These are phyloP conservation scores for Drosophila subquinaria DNA, from an alignment of 2,888 invertebrate genomes.

Conservation along the genomic window DNA sequence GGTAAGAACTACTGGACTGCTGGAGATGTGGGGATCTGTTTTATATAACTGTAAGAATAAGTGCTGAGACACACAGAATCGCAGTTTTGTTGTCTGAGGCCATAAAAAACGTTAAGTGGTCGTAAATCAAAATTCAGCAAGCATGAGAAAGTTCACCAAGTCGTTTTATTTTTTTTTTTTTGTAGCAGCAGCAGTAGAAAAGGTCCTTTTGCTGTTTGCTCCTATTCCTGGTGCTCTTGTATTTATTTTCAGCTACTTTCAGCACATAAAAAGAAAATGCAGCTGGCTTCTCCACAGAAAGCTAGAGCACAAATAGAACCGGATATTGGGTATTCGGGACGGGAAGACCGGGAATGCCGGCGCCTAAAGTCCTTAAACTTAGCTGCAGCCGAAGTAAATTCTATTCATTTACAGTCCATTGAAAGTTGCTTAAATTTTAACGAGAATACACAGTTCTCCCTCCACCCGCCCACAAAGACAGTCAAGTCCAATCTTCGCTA, in stretches of 20 bases:
- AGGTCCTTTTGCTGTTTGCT: conserved; percentile 36
- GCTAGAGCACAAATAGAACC: conserved; percentile 32
- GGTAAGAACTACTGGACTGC: conserved; percentile 1
- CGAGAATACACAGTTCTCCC: conserved; percentile 41
- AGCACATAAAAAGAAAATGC: conserved; percentile 50
- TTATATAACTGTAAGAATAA: conserved; percentile 42
- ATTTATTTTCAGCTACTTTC: conserved; percentile 68
- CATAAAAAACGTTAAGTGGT: conserved; percentile 79
- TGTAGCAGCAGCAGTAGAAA: conserved; percentile 11
- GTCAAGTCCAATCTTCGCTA: conserved; percentile 50
- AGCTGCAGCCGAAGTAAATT: conserved; percentile 50
- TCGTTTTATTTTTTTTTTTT: conserved; percentile 12
- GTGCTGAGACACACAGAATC: conserved; percentile 47
- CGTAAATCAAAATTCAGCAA: conserved; percentile 75
- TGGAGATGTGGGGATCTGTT: conserved; percentile 28
- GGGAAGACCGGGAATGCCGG: conserved; percentile 21
- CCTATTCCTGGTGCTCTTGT: conserved; percentile 37
- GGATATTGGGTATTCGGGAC: conserved; percentile 47
- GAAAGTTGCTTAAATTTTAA: conserved; percentile 78
- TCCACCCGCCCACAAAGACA: conserved; percentile 1
- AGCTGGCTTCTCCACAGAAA: conserved; percentile 25
- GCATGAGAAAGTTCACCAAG: conserved; percentile 66
- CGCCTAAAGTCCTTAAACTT: conserved; percentile 48
- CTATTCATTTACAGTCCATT: conserved; percentile 75
- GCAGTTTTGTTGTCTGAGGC: conserved; percentile 51